These are phyloP conservation scores for Lysiphlebus fabarum DNA, from an alignment of 1,140 invertebrate species.

Conservation along the genomic window DNA sequence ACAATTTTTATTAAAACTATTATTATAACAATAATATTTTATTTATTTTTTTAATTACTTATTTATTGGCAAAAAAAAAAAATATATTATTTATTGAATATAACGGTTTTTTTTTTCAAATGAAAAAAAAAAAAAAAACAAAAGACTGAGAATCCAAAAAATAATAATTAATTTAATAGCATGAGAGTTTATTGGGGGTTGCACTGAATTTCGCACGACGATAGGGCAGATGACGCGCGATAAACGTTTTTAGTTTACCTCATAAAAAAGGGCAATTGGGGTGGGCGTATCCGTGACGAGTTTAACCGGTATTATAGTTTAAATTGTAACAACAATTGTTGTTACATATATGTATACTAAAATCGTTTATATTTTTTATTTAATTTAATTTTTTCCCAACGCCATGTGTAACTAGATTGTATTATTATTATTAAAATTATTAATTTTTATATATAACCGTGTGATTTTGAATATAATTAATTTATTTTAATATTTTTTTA, in stretches of 20 bases:
- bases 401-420: constrained; percentile 25
- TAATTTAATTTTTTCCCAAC: constrained; percentile 27
- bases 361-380: too few relatives aligned
- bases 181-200: constrained; percentile 1
- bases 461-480: neutral
- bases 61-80: too few relatives aligned
- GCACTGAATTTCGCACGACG: constrained; percentile 31
- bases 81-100: too few relatives aligned
- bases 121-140: too few relatives aligned
- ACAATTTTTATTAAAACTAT: neutral
- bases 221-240: constrained; percentile 28
- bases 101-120: neutral
- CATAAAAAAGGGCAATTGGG: constrained; percentile 33
- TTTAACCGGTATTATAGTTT: constrained; percentile 20
- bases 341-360: too few relatives aligned
- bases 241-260: constrained; percentile 25
- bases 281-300: constrained; percentile 39
- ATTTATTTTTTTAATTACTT: too few relatives aligned
- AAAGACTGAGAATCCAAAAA: neutral
- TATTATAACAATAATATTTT: too few relatives aligned
- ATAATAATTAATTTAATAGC: neutral
- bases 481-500: neutral
- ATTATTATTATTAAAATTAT: too few relatives aligned
- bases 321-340: constrained; percentile 35
- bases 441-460: neutral